Evolutionary conservation across 2,888 invertebrate genomes (phyloP), one percentile per base, ranked within the genome.

Genomic region (Campoletis raptor): DNA sequence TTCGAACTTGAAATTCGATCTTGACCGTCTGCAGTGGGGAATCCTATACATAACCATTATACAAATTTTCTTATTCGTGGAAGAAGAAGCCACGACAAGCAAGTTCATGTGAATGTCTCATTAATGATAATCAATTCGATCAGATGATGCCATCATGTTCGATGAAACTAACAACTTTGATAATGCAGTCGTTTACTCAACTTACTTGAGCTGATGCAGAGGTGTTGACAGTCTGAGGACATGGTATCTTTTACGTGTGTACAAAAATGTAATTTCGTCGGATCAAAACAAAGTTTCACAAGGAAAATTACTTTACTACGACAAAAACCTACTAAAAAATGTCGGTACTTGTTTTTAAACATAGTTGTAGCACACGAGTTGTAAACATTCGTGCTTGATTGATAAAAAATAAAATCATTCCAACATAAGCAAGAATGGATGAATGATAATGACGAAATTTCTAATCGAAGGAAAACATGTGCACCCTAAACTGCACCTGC

Each of bases 61-160:
- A 24, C 21, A 69, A 4, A 45, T 42, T 69, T 15, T 8, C 18
- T 15, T 5, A 21, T 57, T 74, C 24, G 54, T 57, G 15, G 54
- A 74, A 74, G 24, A 54, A 57, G 21, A 2, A 40, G 42, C 5
- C 40, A 24, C 57, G 21, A 6, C 15, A 7, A 40, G 37, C 10
- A n/a, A 69, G 36, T 40, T 21, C 52, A 57, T 74, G n/a, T 21
- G n/a, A 54, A 54, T 40, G 40, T 40, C 57, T 40, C 12, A 74
- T 74, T 57, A 57, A 21, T 37, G 42, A 42, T 69, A 69, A 74
- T 73, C 73, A 12, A 54, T 74, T 57, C 30, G 37, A 36, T 40
- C 15, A 40, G 10, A 42, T 37, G 54, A 37, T 54, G 52, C 10
- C 12, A n/a, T 37, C 21, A 18, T n/a, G 15, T 61, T 15, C 24